Conservation (phyloP, 2,888 invertebrate genomes). For the Nomada ferruginata region DNA sequence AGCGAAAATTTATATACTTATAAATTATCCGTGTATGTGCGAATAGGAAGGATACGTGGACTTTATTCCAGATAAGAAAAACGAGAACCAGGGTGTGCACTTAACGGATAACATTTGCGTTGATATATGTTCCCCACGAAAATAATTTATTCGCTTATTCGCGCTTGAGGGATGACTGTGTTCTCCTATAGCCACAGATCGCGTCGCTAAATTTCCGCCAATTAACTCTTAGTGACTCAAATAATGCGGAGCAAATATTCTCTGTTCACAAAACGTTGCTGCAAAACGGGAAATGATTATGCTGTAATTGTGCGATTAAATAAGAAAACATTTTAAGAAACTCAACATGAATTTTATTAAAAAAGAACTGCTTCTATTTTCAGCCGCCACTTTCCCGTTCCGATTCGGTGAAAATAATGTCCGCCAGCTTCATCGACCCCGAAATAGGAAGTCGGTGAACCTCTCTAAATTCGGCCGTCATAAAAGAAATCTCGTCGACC, state of each 20-base stretch:
- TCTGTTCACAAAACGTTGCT: background rate
- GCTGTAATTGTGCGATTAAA: too few relatives aligned
- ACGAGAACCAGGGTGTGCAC: constrained; percentile 69
- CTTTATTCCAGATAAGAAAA: constrained; percentile 55
- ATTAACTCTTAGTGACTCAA: background rate
- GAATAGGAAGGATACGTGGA: constrained; percentile 50
- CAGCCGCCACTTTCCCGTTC: background rate
- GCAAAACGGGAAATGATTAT: too few relatives aligned
- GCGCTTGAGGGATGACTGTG: background rate
- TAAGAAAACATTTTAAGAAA: too few relatives aligned
- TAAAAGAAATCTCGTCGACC: constrained; percentile 15
- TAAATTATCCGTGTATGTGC: constrained; percentile 57
- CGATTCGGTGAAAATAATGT: too few relatives aligned
- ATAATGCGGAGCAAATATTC: background rate
- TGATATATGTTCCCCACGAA: constrained; percentile 34
- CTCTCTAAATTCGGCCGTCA: background rate
- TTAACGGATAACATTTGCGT: constrained; percentile 63
- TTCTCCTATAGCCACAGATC: too few relatives aligned
- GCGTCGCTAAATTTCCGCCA: background rate
- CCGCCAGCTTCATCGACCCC: background rate
- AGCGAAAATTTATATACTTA: constrained; percentile 54
- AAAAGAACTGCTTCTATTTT: background rate
- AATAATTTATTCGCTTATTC: constrained; percentile 39
- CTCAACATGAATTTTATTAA: background rate
- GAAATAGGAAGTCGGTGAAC: background rate